Base-by-base conservation (phyloP, 2,888 invertebrate genomes). In the Xestia ashworthii region DNA sequence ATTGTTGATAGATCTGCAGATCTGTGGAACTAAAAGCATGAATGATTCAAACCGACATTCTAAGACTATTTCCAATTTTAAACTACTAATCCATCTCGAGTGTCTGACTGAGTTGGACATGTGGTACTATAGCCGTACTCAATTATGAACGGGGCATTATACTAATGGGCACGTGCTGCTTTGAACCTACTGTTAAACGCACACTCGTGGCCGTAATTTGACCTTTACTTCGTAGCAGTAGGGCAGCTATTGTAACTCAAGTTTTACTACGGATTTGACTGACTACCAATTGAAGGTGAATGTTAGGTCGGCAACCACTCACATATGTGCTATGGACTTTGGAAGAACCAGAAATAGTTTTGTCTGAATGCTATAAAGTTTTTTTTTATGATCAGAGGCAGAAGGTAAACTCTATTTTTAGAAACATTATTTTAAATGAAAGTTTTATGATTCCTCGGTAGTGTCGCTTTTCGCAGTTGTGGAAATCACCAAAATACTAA, bases 141-240 rank as follows among this genome's bases (percentile, higher is more conserved):
- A 46, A 66, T 81, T 76, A 82, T 83, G 71, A 82, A 82, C 14
- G 69, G 46, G 62, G 65, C 82, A 80, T 82, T 83, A 83, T 82
- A 62, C n/a, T 76, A 60, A 80, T 80, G 58, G 70, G 62, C 62
- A 70, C 60, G 78, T 82, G 82, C 58, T 44, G 44, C 22, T 64
- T 32, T n/a, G 50, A 71, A 68, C 2, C 53, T 79, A 80, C 53
- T 60, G 74, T 74, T 14, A 80, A 60, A 25, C 0, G 25, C 6
- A 25, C 3, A 9, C 6, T 9, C 41, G 44, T 19, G 16, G 14
- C 46, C 11, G 16, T 5, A n/a, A 25, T n/a, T 32, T 32, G 38
- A 41, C 14, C 38, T 62, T 78, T 25, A 53, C 38, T 16, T 25
- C 60, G 0, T 60, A 50, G 69, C 14, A 44, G 16, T 64, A 46